phyloP scores from a whole-genome alignment of 2,888 invertebrate species.

The Anaspis maculata region DNA sequence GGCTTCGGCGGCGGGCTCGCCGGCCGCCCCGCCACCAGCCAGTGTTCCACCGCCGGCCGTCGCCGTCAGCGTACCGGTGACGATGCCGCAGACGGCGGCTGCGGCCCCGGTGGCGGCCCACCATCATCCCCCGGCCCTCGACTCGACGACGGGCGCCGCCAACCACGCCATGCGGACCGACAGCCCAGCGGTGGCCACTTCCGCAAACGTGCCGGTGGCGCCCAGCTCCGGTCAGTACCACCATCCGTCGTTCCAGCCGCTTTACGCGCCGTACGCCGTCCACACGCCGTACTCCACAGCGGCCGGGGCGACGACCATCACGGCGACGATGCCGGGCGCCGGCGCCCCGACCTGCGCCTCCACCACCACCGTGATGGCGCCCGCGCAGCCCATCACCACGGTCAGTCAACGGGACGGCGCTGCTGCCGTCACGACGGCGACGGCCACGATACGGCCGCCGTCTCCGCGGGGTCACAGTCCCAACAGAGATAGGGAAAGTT shows the following conservation, averaged over 20 bases:
- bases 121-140: constrained; percentile 36
- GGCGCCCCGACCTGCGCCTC: constrained; percentile 44
- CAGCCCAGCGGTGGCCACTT: constrained; percentile 49
- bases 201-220: constrained; percentile 42
- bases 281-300: constrained; percentile 55
- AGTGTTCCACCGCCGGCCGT: too few relatives aligned
- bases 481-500: constrained; percentile 70
- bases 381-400: too few relatives aligned
- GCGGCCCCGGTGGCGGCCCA: constrained; percentile 44
- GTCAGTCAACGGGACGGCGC: too few relatives aligned
- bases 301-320: constrained; percentile 37
- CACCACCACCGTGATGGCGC: constrained; percentile 6
- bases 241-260: constrained; percentile 44
- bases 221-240: constrained; percentile 44
- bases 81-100: constrained; percentile 51
- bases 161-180: constrained; percentile 42
- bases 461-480: constrained; percentile 74
- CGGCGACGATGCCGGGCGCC: constrained; percentile 46
- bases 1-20: constrained; percentile 7
- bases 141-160: constrained; percentile 34
- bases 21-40: constrained; percentile 23
- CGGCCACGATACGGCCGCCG: constrained; percentile 51
- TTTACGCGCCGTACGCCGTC: constrained; percentile 74
- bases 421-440: constrained; percentile 5
- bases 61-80: constrained; percentile 31